Conservation (phyloP, 2,113 vertebrate species). For the Electrona antarctica region DNA sequence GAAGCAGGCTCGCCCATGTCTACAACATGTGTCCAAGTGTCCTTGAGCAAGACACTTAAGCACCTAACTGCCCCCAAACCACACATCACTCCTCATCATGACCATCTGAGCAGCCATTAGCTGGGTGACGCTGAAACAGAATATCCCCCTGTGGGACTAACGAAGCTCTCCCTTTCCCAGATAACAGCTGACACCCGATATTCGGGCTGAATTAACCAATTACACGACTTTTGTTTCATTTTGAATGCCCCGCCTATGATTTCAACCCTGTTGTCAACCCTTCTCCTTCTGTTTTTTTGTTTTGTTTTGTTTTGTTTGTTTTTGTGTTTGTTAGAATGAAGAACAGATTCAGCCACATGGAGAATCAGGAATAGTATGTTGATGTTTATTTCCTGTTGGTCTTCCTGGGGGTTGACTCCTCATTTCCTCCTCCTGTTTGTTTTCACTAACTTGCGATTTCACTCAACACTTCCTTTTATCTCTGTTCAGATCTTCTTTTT, state of each 20-base stretch:
- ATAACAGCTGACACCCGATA: too few species aligned
- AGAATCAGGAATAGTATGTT: constrained; percentile 94
- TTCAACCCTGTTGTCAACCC: constrained; percentile 4
- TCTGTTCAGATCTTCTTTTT: constrained; percentile 55
- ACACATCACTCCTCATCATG: too few species aligned
- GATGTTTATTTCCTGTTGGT: constrained; percentile 31
- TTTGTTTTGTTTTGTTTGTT: constrained; percentile 13
- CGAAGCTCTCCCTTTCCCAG: too few species aligned
- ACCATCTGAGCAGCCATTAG: too few species aligned
- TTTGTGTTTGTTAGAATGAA: constrained; percentile 60
- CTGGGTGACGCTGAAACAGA: too few species aligned
- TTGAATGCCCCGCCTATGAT: neutral
- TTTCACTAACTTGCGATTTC: constrained; percentile 62
- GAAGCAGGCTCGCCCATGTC: too few species aligned
- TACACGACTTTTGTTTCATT: neutral
- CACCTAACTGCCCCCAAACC: too few species aligned
- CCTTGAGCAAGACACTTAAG: too few species aligned
- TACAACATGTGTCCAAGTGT: too few species aligned
- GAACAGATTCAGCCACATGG: constrained; percentile 68
- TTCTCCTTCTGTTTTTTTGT: constrained; percentile 16
- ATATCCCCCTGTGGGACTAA: too few species aligned
- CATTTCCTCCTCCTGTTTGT: constrained; percentile 3
- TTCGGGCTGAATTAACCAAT: too few species aligned
- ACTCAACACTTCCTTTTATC: constrained; percentile 48
- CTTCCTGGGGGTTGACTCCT: neutral